A percentile compares a stretch with the other conserved stretches of the same genome.
phyloP scores from a whole-genome alignment of 2,888 invertebrate species.

The Frankliniella fusca region DNA sequence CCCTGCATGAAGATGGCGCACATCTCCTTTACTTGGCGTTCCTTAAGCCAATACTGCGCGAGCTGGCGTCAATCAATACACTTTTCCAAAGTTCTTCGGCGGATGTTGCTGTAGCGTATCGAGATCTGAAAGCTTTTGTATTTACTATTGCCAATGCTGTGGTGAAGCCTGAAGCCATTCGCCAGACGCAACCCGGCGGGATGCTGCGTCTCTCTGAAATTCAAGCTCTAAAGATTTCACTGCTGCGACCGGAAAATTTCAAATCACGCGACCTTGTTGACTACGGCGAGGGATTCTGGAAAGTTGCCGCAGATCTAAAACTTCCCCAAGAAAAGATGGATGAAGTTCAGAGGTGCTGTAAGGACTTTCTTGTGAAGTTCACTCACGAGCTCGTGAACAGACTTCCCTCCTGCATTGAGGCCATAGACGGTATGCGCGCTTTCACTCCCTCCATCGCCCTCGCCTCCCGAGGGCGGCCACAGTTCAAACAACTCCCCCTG shows the following conservation, averaged over 20 bases:
- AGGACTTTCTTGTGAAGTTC: not conserved
- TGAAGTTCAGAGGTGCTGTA: not conserved
- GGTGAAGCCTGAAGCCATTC: not conserved
- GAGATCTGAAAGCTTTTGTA: not conserved
- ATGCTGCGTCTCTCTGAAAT: not conserved
- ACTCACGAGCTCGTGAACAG: not conserved
- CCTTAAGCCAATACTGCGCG: slow-evolving; percentile 36
- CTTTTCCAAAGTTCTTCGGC: not conserved
- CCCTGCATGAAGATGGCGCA: not conserved
- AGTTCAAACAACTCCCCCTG: not conserved
- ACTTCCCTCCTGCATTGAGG: not conserved
- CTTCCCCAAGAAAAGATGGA: not conserved
- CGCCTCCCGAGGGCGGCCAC: not conserved
- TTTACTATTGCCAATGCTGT: not conserved
- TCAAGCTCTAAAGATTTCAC: not conserved
- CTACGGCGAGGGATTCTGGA: not conserved
- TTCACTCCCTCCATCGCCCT: not conserved
- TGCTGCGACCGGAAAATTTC: not conserved
- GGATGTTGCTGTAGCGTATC: not conserved
- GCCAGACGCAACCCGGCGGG: not conserved
- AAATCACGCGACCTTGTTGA: not conserved
- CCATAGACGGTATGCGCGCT: not conserved
- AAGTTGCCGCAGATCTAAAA: not conserved
- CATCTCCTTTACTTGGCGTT: slow-evolving; percentile 38
- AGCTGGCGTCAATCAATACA: not conserved